These are phyloP conservation scores for Aythya baeri DNA, from an alignment of 2,113 vertebrate species.

Conservation along the genomic window DNA sequence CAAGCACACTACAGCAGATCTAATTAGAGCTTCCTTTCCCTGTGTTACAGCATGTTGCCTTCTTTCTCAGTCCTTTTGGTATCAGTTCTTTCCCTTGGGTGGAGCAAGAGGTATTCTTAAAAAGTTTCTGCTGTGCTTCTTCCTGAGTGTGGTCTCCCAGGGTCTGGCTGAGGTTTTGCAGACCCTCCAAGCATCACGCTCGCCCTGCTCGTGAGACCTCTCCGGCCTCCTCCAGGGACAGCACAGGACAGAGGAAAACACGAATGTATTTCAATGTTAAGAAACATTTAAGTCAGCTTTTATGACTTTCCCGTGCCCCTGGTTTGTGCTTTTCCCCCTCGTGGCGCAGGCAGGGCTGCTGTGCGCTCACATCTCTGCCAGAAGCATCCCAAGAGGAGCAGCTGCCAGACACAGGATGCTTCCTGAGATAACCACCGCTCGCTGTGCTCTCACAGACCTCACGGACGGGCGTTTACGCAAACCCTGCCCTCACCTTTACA, in stretches of 20 bases:
- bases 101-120: neutral
- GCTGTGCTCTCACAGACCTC: fast-evolving
- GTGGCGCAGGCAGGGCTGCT: neutral
- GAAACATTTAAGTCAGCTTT: neutral
- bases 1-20: neutral
- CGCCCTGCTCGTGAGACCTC: fast-evolving
- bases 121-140: neutral
- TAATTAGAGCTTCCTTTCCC: neutral
- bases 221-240: neutral
- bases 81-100: neutral
- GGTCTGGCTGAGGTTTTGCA: neutral
- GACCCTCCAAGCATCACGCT: neutral
- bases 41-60: neutral
- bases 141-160: fast-evolving
- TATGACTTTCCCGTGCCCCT: neutral
- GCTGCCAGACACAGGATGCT: neutral
- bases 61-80: neutral
- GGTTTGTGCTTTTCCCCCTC: neutral
- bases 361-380: neutral
- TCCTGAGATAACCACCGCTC: neutral
- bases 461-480: neutral
- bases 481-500: neutral
- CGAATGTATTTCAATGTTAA: neutral
- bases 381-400: neutral
- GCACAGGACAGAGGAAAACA: neutral